These are phyloP conservation scores for Zoanthus solanderi DNA, from an alignment of 92 coral and sea anemone genomes.

Conservation along the genomic window DNA sequence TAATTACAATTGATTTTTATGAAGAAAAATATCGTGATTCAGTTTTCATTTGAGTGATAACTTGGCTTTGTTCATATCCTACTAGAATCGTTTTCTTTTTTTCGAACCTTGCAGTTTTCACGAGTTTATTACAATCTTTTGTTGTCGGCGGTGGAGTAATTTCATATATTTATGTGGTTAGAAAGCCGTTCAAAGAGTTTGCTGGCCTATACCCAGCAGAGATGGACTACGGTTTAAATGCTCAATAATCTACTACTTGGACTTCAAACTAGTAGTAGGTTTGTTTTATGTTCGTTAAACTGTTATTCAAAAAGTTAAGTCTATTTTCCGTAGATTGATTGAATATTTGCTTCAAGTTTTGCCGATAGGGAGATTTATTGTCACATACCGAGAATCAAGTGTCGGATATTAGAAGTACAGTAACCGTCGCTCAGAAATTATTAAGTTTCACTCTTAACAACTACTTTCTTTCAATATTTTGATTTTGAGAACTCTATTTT, in stretches of 20 bases:
- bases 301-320: neutral
- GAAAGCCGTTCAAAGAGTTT: slow-evolving; percentile 25
- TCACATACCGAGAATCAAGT: neutral
- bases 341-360: neutral
- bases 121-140: slow-evolving; percentile 43
- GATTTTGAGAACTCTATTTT: neutral
- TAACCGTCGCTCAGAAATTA: neutral
- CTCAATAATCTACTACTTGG: slow-evolving; percentile 16
- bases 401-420: neutral
- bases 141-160: slow-evolving; percentile 35
- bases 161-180: slow-evolving; percentile 21
- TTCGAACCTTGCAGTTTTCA: slow-evolving; percentile 39
- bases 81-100: slow-evolving; percentile 4
- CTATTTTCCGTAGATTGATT: neutral
- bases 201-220: neutral
- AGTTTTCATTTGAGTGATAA: neutral
- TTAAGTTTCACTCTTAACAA: slow-evolving; percentile 5
- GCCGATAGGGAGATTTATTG: neutral
- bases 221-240: slow-evolving; percentile 11
- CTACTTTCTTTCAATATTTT: slow-evolving; percentile 17
- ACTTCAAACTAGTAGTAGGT: neutral
- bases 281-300: neutral
- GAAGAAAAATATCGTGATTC: slow-evolving; percentile 1
- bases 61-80: slow-evolving; percentile 18
- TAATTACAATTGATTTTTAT: neutral